A percentile compares a stretch with the other conserved stretches of the same genome.
phyloP scores from a whole-genome alignment of 1,140 invertebrate genomes.

The Musca domestica region DNA sequence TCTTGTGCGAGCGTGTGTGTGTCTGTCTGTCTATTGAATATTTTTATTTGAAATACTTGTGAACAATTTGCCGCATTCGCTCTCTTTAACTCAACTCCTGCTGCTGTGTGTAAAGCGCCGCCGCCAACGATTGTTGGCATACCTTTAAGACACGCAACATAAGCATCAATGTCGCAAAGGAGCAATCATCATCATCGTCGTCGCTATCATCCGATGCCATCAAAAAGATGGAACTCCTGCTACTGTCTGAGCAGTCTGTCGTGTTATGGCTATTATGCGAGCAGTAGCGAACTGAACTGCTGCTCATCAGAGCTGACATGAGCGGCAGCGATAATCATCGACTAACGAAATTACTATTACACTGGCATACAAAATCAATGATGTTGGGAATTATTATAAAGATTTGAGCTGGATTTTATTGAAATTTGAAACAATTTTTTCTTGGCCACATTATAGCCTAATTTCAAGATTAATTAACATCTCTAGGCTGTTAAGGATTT shows the following conservation, averaged over 20 bases:
- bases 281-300: too few species aligned
- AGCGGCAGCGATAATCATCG: not conserved
- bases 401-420: not conserved
- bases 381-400: too few species aligned
- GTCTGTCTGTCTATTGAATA: conserved; percentile 9
- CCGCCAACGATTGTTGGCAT: conserved; percentile 16
- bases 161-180: conserved; percentile 23
- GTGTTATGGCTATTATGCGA: too few species aligned
- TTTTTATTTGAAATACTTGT: conserved; percentile 1
- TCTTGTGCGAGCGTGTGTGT: conserved; percentile 9
- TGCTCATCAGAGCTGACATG: too few species aligned
- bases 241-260: not conserved
- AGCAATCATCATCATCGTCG: conserved; percentile 19
- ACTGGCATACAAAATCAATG: too few species aligned
- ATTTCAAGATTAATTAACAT: not conserved
- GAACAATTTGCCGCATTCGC: conserved; percentile 12
- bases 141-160: conserved; percentile 20
- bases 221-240: not conserved
- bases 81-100: not conserved
- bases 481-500: not conserved
- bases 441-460: conserved; percentile 6
- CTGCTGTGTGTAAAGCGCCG: conserved; percentile 3
- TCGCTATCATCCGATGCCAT: conserved; percentile 5
- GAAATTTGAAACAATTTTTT: conserved; percentile 10
- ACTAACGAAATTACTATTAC: not conserved